phyloP scores from a whole-genome alignment of 2,113 vertebrate species.

The Hemiscyllium ocellatum region DNA sequence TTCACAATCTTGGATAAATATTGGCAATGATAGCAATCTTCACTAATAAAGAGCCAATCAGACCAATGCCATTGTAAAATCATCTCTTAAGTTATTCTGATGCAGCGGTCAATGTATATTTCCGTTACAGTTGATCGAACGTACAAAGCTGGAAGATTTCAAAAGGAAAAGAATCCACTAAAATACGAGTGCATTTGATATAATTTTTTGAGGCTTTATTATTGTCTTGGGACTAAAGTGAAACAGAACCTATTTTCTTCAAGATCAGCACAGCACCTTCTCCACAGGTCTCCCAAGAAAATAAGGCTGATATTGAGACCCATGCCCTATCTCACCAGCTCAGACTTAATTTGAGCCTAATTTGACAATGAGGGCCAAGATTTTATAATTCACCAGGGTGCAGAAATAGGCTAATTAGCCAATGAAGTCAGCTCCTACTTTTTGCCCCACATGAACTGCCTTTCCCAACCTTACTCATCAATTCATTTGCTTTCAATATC shows the following conservation, averaged over 20 bases:
- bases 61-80: neutral
- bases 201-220: neutral
- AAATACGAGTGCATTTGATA: too few relatives aligned
- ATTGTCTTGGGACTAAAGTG: neutral
- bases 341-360: neutral
- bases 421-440: neutral
- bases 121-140: neutral
- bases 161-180: neutral
- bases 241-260: neutral
- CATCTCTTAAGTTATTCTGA: neutral
- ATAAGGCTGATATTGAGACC: neutral
- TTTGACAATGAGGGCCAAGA: neutral
- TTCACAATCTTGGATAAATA: constrained; percentile 18
- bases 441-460: neutral
- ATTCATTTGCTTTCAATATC: neutral
- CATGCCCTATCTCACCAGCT: neutral
- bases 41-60: neutral
- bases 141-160: neutral
- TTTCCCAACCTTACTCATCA: neutral
- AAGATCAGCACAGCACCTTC: neutral
- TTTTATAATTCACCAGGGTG: neutral
- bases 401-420: neutral
- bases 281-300: neutral
- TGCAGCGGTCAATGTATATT: neutral
- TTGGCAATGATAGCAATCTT: neutral